Evolutionary conservation across 2,113 vertebrate species (phyloP).

Genomic region (Epinephelus moara): DNA sequence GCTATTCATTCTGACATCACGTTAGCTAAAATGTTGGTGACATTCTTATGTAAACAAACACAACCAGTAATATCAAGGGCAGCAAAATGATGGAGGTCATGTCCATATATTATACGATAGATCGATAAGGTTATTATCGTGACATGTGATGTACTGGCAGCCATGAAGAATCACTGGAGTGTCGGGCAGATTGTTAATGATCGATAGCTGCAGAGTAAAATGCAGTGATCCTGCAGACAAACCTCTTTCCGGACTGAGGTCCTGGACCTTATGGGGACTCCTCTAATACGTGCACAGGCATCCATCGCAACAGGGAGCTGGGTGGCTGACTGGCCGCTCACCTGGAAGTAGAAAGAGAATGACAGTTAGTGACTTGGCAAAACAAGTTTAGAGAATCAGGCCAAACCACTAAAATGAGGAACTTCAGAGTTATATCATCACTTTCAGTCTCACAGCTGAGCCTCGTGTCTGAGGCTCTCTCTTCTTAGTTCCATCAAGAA

Average conservation of each 20-base stretch:
- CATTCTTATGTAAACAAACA: no score
- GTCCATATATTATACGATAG: no score
- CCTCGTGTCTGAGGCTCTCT: not conserved
- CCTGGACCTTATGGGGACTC: conserved; percentile 85
- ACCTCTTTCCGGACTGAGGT: conserved; percentile 88
- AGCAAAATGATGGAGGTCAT: no score
- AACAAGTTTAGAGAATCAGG: not conserved
- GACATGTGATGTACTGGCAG: not conserved
- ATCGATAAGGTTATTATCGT: no score
- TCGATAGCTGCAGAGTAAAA: not conserved
- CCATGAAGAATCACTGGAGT: not conserved
- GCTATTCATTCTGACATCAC: no score
- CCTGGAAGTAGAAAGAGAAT: conserved; percentile 42
- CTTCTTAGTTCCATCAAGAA: not conserved
- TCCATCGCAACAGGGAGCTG: conserved; percentile 86
- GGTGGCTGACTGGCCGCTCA: conserved; percentile 55
- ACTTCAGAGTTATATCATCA: not conserved
- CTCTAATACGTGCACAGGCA: conserved; percentile 82
- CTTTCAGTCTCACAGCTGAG: not conserved
- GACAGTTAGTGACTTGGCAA: not conserved
- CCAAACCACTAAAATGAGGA: not conserved
- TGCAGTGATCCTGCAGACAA: not conserved
- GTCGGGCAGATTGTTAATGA: not conserved
- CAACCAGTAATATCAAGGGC: no score
- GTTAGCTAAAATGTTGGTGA: no score